Base-by-base conservation (phyloP, 2,113 vertebrate genomes). In the Eubucco bourcierii region DNA sequence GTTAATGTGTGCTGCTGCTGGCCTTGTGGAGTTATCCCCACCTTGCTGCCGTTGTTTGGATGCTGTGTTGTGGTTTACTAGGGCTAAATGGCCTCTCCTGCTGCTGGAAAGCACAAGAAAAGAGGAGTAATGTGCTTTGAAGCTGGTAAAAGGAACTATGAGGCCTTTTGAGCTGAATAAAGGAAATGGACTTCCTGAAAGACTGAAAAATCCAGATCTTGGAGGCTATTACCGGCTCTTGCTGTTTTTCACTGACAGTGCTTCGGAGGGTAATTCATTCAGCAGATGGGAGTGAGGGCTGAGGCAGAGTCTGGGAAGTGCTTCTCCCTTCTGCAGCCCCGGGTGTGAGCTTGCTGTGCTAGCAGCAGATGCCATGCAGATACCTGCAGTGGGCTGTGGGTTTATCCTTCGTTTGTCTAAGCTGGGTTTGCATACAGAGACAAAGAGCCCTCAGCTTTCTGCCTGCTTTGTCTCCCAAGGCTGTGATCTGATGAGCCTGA, bases 111-210 rank as follows among this genome's bases (percentile, higher is more conserved):
- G 50, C 65, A 81, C 37, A 71, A 75, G 58, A 9, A 4, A 59
- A 58, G 47, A 50, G 20, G 19, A 4, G 11, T 58, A 73, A 78
- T 59, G 39, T 81, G 67, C 23, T 90, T 90, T 94, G 80, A 83
- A 66, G 52, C 21, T 80, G 52, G 4, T 76, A 17, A 67, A 84
- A 88, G 80, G 91, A 96, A 90, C 79, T 71, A 14, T 74, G 41
- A 83, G 44, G 39, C 47, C 41, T 84, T 94, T 77, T 82, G 71
- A 84, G 66, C 66, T 61, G 46, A 60, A 73, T 66, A 73, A 83
- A 94, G 83, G 90, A 90, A 93, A 91, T 71, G 12, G 6, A 24
- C 82, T 92, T 91, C 84, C 86, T 84, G 84, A 82, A 90, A 83
- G 74, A 59, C 73, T 61, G 33, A 85, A 82, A 90, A 80, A 64